Evolutionary conservation across 1,140 invertebrate species (phyloP), one percentile per base, ranked within the genome.

Genomic region (Acromyrmex charruanus): DNA sequence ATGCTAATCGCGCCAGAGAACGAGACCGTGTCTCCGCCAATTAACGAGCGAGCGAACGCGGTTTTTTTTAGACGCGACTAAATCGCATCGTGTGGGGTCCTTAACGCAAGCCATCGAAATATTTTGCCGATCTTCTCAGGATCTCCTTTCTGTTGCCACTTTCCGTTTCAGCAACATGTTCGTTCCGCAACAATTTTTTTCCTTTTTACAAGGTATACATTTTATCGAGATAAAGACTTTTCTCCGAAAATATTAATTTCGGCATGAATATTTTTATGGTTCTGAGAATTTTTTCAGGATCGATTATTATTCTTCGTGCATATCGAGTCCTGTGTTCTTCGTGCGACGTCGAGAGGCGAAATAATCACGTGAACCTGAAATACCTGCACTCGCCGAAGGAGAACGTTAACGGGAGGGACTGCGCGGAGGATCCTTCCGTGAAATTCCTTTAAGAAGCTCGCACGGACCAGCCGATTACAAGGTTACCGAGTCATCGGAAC

Each of bases 401-500:
- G 85, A 87, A 63, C 63, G 61, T 49, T 87, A 87, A 87, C 79
- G 85, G 55, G 7, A 85, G 66, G 53, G 49, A 63, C 44, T 10
- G 31, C 59, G 18, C 12, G 25, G 44, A 55, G 35, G 82, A 79
- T 85, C 55, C 65, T 74, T 87, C 25, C 25, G 61, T 75, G 87
- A 58, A 80, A 77, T 79, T 77, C 55, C 66, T 21, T 77, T 58
- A 58, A 71, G 55, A n/a, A 69, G 25, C 69, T 74, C 28, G 9
- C 51, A n/a, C 25, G 39, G 31, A 77, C 55, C 21, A 44, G 63
- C 66, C 55, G 35, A 82, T 88, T 77, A 69, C 77, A 84, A 88
- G 85, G 85, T 82, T 87, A 87, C 75, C 51, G 21, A 87, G 72
- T 87, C 79, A 87, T 84, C 72, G 44, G 71, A 71, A 87, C 79